Evolutionary conservation across 2,888 invertebrate genomes (phyloP), one percentile per base, ranked within the genome.

Genomic region (Calliphora vomitoria): DNA sequence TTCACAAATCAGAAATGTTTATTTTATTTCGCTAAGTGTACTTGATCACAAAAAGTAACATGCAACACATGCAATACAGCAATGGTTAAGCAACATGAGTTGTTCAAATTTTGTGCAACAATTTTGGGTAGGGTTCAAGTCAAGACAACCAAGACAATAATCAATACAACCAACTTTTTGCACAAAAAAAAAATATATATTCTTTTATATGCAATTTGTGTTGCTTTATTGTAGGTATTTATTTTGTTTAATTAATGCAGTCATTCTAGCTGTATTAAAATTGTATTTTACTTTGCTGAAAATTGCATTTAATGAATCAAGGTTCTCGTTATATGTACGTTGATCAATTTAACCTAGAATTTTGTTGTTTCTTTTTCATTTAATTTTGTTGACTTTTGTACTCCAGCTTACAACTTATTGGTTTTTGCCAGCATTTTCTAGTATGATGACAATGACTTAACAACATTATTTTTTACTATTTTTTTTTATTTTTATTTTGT

Each of bases 321-420:
- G 80, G 85, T 75, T 69, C 50, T 80, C n/a, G 58, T 62, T 31
- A 13, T 79, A 55, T 18, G 66, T 58, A 41, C 41, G 69, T 35
- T 53, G 75, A 64, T 69, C 75, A 76, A 55, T 85, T 85, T 76
- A 76, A 81, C 85, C 85, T 85, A 85, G 85, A 85, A 85, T 71
- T 85, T 81, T 53, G 41, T 44, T 31, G 60, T 71, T 58, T 31
- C 41, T 68, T 13, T 47, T 62, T 20, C 31, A 47, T 31, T 74
- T 25, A 15, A 38, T 35, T 82, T 68, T 38, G 13, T 69, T 64
- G 85, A 64, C 69, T 85, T 75, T 80, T 64, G 69, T 75, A 25
- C 44, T 81, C 10, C 4, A 25, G 50, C 53, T 41, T 41, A 41
- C 25, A 8, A 11, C 38, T 4, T 0, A 68, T 38, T 78, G 44